These are phyloP conservation scores for Tachina lurida DNA, from an alignment of 2,888 invertebrate species.

Conservation along the genomic window DNA sequence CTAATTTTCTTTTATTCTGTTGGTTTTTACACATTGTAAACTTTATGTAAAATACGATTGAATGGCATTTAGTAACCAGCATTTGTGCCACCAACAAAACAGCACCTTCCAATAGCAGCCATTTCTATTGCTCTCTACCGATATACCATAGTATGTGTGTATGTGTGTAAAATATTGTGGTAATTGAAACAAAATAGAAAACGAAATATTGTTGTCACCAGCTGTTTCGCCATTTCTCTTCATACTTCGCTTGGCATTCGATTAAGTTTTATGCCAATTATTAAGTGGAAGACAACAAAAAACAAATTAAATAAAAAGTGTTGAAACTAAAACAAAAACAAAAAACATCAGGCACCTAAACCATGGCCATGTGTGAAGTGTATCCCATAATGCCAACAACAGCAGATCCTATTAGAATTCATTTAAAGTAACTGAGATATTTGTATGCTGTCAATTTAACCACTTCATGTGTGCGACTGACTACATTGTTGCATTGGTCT, in stretches of 20 bases:
- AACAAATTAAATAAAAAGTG: not conserved
- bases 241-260: conserved; percentile 60
- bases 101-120: not conserved
- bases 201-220: conserved; percentile 64
- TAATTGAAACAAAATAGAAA: conserved; percentile 49
- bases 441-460: conserved; percentile 38
- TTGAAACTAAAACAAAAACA: conserved; percentile 3
- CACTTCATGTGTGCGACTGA: conserved; percentile 41
- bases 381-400: not conserved
- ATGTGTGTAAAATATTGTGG: conserved; percentile 31
- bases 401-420: conserved; percentile 26
- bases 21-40: conserved; percentile 53
- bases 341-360: conserved; percentile 25
- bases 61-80: conserved; percentile 53
- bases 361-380: conserved; percentile 6
- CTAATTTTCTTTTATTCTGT: conserved; percentile 38
- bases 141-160: too few species aligned
- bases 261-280: conserved; percentile 70
- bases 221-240: conserved; percentile 62
- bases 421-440: conserved; percentile 43
- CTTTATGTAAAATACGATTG: conserved; percentile 58
- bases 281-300: conserved; percentile 38
- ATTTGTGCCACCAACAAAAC: not conserved
- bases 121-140: not conserved
- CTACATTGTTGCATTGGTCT: conserved; percentile 50